phyloP scores from a whole-genome alignment of 2,797 vertebrate species.

The Amphiprion clarkii region DNA sequence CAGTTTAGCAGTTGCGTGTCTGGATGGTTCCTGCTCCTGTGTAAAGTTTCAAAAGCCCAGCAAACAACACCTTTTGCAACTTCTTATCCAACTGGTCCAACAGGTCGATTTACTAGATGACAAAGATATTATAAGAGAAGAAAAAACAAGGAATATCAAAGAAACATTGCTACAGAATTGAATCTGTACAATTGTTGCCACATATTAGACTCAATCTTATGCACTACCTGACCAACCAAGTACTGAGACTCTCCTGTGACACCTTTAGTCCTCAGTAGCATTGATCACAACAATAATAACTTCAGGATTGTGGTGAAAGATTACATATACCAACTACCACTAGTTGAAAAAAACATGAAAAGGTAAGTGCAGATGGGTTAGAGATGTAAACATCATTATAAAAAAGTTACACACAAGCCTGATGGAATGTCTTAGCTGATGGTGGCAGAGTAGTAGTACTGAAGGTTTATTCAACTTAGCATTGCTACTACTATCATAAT shows the following conservation, averaged over 20 bases:
- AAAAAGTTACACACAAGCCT: too few relatives aligned
- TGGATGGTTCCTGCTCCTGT: not conserved
- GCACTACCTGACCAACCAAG: not conserved
- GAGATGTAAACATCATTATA: not conserved
- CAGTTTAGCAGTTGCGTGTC: not conserved
- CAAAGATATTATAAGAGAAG: slow-evolving; percentile 5
- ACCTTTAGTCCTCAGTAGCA: not conserved
- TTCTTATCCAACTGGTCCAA: slow-evolving; percentile 1
- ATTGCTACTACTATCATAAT: not conserved
- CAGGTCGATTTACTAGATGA: not conserved
- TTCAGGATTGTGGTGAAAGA: not conserved
- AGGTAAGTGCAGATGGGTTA: not conserved
- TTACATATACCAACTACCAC: not conserved
- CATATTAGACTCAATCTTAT: not conserved
- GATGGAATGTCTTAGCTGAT: too few relatives aligned
- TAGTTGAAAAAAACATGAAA: not conserved
- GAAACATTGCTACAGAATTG: not conserved
- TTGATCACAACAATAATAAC: not conserved
- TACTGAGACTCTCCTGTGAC: not conserved
- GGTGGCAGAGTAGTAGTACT: too few relatives aligned
- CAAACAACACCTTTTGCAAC: slow-evolving; percentile 13
- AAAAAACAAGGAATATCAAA: slow-evolving; percentile 5
- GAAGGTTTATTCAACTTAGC: not conserved
- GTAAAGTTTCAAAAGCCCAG: slow-evolving; percentile 5
- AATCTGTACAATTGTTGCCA: not conserved